Evolutionary conservation across 1,140 invertebrate genomes (phyloP).

Genomic region (Drosophila setifemur): DNA sequence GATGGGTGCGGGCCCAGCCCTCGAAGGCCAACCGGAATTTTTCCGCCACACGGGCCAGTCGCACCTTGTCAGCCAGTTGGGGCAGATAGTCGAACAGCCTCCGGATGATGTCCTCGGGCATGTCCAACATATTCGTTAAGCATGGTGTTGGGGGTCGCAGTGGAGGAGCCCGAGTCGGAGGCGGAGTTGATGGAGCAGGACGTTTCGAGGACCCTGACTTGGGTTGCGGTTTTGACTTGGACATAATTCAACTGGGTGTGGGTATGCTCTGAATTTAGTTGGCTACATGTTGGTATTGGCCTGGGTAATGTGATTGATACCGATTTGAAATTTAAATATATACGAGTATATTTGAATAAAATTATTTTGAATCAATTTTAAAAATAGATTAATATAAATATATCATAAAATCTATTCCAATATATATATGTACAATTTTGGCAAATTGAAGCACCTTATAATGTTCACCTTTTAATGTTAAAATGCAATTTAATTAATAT

Average conservation of each 20-base stretch:
- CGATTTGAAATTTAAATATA: not conserved
- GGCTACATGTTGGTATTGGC: slow-evolving; percentile 33
- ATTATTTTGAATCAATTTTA: no score
- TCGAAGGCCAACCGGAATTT: slow-evolving; percentile 48
- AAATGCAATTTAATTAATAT: no score
- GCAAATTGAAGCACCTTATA: no score
- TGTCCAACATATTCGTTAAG: slow-evolving; percentile 7
- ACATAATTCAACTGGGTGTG: not conserved
- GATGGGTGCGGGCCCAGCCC: slow-evolving; percentile 26
- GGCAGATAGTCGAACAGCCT: slow-evolving; percentile 37
- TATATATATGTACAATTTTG: no score
- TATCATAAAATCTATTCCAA: no score
- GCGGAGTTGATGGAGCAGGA: not conserved
- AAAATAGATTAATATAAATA: no score
- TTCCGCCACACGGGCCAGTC: slow-evolving; percentile 34
- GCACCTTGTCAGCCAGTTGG: slow-evolving; percentile 39
- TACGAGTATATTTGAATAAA: no score
- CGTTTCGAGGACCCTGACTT: not conserved
- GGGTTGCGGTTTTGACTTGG: not conserved
- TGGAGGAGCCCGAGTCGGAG: not conserved
- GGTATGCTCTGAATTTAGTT: slow-evolving; percentile 36
- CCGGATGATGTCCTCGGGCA: slow-evolving; percentile 51
- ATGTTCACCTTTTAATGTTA: no score
- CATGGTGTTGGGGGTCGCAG: not conserved
- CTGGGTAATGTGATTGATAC: no score